Evolutionary conservation across 2,797 vertebrate genomes (phyloP), one percentile per base, ranked within the genome.

Genomic region (Intellagama lesueurii): DNA sequence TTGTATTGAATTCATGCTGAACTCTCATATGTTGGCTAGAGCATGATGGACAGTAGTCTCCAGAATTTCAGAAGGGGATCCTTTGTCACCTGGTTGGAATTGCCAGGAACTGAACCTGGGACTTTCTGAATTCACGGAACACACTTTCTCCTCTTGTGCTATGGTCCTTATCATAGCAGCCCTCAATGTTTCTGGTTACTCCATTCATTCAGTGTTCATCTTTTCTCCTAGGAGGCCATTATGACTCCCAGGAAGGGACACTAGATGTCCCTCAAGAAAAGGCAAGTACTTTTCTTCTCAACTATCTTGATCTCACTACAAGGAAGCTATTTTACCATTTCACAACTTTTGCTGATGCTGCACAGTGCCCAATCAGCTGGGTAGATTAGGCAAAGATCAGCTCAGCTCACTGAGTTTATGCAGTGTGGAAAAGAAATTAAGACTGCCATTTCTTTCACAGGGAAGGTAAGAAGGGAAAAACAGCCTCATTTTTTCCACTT

Each of bases 401-500:
- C 8, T 16, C 0, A 30, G 0, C 0, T 86, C 32, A 56, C n/a
- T 12, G 17, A 35, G 24, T 86, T 81, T 40, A 76, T 75, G 32
- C 1, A 24, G 3, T 24, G 0, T 89, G 24, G 72, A 6, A 24
- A 49, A 40, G 60, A 87, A 56, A 4, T 9, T 35, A 88, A 66
- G 80, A 82, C 11, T 49, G 24, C 22, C 24, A 72, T 73, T 64
- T 83, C 75, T 35, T 64, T 81, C 79, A 64, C 56, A 78, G 44
- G 35, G 35, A 83, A 76, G 56, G 28, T 64, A 66, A 49, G n/a
- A 68, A 80, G 2, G 35, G 49, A 73, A 72, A 49, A 73, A 70
- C 78, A 87, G 78, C 26, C 24, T 81, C 77, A 79, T 32, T 69
- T 6, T 89, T 79, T 85, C 40, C 77, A 47, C 32, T 64, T 47